Evolutionary conservation across 2,888 invertebrate genomes (phyloP).

Genomic region (Zele albiditarsus): DNA sequence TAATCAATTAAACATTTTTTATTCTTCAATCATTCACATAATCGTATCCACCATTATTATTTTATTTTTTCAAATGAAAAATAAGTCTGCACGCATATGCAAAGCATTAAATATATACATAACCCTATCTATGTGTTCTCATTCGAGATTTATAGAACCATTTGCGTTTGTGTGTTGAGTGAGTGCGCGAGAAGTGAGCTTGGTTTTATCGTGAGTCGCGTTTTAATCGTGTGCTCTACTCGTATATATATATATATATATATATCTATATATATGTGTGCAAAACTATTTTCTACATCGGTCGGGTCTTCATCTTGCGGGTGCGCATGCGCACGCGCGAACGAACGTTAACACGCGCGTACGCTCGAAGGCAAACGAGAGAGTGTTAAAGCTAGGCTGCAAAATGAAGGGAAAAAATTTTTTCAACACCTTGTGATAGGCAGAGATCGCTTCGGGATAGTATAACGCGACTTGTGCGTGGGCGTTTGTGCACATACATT

Average conservation of each 20-base stretch:
- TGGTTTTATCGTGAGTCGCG: slow-evolving; percentile 44
- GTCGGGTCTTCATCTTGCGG: slow-evolving; percentile 5
- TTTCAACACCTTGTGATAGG: slow-evolving; percentile 67
- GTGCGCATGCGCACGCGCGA: not conserved
- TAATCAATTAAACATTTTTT: no score
- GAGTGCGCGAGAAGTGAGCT: slow-evolving; percentile 18
- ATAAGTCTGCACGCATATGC: not conserved
- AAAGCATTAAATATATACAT: slow-evolving; percentile 6
- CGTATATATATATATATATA: not conserved
- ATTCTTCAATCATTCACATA: no score
- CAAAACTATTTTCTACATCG: slow-evolving; percentile 18
- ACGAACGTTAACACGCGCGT: slow-evolving; percentile 42
- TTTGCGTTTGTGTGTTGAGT: slow-evolving; percentile 17
- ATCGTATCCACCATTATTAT: not conserved
- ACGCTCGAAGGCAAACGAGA: slow-evolving; percentile 43
- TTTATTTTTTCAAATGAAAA: not conserved
- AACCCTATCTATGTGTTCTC: not conserved
- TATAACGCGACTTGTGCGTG: slow-evolving; percentile 45
- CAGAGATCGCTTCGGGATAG: slow-evolving; percentile 66
- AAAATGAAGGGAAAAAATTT: slow-evolving; percentile 42
- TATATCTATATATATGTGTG: not conserved
- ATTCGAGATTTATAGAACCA: slow-evolving; percentile 34
- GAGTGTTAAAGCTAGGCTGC: slow-evolving; percentile 34
- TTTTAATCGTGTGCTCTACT: slow-evolving; percentile 43
- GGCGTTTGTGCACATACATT: slow-evolving; percentile 49